Percentiles rank a stretch among this genome's conserved stretches.
Evolutionary conservation across 2,888 invertebrate genomes (phyloP).

Genomic region (Gastrophysa polygoni): DNA sequence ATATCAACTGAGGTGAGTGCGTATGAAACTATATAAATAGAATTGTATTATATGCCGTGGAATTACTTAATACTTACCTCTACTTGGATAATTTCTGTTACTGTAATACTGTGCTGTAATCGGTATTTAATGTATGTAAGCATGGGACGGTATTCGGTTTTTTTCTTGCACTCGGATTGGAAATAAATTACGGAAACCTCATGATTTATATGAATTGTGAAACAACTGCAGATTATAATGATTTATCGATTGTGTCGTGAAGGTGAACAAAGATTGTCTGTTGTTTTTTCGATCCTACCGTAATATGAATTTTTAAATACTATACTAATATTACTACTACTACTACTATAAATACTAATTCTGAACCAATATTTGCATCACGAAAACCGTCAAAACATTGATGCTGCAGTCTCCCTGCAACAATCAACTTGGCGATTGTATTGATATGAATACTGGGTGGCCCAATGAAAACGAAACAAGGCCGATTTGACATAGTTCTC

Average conservation of each 20-base stretch:
- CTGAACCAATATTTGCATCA: too few relatives aligned
- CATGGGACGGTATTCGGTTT: conserved; percentile 15
- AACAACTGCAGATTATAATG: conserved; percentile 14
- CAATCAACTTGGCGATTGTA: too few relatives aligned
- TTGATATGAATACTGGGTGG: too few relatives aligned
- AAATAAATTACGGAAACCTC: conserved; percentile 11
- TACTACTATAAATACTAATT: too few relatives aligned
- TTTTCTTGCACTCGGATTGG: conserved; percentile 1
- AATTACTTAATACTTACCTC: conserved; percentile 29
- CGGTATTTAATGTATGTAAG: conserved; percentile 10
- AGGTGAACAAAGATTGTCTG: conserved; percentile 2
- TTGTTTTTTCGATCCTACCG: not conserved
- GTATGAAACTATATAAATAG: conserved; percentile 15
- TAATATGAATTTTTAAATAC: too few relatives aligned
- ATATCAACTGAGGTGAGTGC: conserved; percentile 27
- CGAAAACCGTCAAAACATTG: too few relatives aligned
- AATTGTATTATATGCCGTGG: conserved; percentile 8
- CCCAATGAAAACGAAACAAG: too few relatives aligned
- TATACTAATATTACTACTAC: too few relatives aligned
- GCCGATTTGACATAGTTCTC: too few relatives aligned
- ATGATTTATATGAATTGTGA: conserved; percentile 14
- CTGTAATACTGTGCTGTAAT: conserved; percentile 24
- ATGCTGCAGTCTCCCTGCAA: too few relatives aligned
- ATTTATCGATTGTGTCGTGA: conserved; percentile 11
- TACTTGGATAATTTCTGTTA: conserved; percentile 23